Evolutionary conservation across 2,797 vertebrate genomes (phyloP).

Genomic region (Meriones psammophilus): DNA sequence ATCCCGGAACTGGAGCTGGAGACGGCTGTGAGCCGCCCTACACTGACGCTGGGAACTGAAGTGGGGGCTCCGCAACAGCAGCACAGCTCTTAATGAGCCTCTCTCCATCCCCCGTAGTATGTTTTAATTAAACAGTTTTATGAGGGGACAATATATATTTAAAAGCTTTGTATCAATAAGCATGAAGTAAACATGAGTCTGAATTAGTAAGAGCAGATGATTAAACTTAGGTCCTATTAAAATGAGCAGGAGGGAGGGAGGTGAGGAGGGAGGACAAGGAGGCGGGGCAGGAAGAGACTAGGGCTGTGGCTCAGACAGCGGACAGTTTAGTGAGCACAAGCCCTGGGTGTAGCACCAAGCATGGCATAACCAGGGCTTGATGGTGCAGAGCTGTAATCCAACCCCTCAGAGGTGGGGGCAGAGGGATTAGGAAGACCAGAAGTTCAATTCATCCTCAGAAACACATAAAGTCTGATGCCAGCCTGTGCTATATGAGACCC

Average conservation of each 20-base stretch:
- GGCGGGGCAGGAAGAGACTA: not conserved
- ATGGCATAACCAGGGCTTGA: not conserved
- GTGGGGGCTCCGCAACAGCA: too few species aligned
- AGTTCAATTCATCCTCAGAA: not conserved
- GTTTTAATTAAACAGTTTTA: not conserved
- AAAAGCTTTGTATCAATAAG: not conserved
- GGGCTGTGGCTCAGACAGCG: not conserved
- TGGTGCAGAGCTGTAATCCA: not conserved
- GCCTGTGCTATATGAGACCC: not conserved
- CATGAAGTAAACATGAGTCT: not conserved
- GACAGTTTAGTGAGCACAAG: not conserved
- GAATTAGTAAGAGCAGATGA: not conserved
- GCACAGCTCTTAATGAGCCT: not conserved
- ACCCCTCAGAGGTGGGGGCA: too few species aligned
- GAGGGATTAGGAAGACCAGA: not conserved
- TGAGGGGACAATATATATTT: not conserved
- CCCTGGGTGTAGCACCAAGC: not conserved
- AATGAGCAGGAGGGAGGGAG: not conserved
- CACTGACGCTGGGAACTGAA: not conserved
- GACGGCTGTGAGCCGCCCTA: too few species aligned
- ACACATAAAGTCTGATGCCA: not conserved
- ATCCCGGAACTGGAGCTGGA: not conserved
- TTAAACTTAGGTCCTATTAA: not conserved
- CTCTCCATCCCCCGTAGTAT: not conserved
- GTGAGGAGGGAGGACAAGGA: accelerated